Conservation (phyloP, 2,113 vertebrate genomes). For the Phrynosoma blainvillii region DNA sequence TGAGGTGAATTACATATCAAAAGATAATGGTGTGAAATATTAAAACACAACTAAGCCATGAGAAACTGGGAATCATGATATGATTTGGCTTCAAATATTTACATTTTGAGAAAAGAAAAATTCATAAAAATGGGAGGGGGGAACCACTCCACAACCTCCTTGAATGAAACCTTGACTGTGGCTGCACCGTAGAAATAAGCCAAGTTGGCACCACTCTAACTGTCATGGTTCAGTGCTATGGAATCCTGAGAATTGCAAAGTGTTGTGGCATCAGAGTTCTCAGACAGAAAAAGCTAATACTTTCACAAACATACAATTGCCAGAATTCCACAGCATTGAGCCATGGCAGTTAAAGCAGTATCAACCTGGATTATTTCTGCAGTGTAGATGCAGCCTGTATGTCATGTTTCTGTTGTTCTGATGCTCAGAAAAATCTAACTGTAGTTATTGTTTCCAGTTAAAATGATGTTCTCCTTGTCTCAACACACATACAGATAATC, state of each 20-base stretch:
- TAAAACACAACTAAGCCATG: constrained; percentile 44
- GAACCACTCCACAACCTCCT: no score
- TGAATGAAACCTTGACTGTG: not conserved
- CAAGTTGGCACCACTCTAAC: no score
- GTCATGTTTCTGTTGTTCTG: not conserved
- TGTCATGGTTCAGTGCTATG: no score
- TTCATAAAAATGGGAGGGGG: not conserved
- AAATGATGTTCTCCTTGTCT: not conserved
- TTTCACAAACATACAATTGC: no score
- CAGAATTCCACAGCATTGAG: no score
- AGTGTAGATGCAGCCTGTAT: not conserved
- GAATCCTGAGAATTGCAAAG: no score
- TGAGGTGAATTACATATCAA: constrained; percentile 37
- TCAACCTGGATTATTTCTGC: no score
- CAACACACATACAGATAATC: not conserved
- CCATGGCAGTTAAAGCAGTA: no score
- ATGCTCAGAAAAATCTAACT: not conserved
- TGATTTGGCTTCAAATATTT: constrained; percentile 48
- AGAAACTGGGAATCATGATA: constrained; percentile 9
- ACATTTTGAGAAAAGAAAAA: not conserved
- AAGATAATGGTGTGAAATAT: constrained; percentile 41
- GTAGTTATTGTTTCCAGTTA: not conserved
- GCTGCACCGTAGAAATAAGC: no score
- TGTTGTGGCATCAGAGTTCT: no score
- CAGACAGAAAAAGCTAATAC: no score